Conservation (phyloP, 2,888 invertebrate genomes). For the Troides aeacus region DNA sequence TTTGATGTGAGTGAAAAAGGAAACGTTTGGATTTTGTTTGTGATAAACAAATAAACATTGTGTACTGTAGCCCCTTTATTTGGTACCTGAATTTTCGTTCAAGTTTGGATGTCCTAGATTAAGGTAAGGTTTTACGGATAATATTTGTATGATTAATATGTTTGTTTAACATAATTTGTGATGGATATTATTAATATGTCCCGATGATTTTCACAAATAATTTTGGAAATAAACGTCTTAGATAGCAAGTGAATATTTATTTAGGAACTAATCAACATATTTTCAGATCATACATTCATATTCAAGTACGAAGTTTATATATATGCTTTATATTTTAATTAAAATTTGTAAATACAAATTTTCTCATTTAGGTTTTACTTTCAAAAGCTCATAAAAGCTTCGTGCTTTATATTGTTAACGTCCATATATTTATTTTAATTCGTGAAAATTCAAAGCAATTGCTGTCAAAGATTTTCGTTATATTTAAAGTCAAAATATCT, state of each 20-base stretch:
- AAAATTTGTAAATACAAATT: background rate
- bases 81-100: conserved; percentile 43
- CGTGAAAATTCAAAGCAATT: background rate
- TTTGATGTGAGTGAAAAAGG: conserved; percentile 36
- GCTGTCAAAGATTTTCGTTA: background rate
- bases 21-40: conserved; percentile 49
- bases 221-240: no score
- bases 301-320: no score
- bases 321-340: background rate
- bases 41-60: conserved; percentile 48
- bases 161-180: no score
- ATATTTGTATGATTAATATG: conserved; percentile 15
- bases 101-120: conserved; percentile 69
- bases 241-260: no score
- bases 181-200: no score
- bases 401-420: background rate
- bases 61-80: conserved; percentile 44
- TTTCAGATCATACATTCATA: background rate
- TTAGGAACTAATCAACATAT: background rate
- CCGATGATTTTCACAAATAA: no score
- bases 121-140: conserved; percentile 56
- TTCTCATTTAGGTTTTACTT: background rate
- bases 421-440: background rate
- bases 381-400: background rate
- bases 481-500: background rate